These are phyloP conservation scores for Esox lucius DNA, from an alignment of 2,797 vertebrate species.

Conservation along the genomic window DNA sequence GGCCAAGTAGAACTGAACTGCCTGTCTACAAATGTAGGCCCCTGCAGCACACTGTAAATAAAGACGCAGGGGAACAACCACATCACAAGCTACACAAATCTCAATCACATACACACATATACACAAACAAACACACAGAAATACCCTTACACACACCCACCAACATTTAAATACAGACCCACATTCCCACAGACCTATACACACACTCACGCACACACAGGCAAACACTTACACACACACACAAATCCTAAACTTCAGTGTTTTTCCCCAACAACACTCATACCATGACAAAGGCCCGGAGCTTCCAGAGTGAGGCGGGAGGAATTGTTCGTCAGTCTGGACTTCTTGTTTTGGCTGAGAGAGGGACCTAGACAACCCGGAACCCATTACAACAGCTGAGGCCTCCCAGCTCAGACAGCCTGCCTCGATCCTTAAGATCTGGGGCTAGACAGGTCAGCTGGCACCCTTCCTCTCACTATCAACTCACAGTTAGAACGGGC, in stretches of 20 bases:
- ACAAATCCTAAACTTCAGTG: background rate
- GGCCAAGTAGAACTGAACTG: background rate
- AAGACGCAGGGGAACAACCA: background rate
- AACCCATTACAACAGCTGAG: constrained; percentile 42
- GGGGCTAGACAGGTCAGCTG: constrained; percentile 24
- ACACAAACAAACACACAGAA: constrained; percentile 14
- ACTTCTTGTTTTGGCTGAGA: constrained; percentile 10
- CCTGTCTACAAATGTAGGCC: background rate
- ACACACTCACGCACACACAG: background rate
- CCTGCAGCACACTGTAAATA: background rate
- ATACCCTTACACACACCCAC: background rate
- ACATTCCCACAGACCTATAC: background rate
- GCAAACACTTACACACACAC: constrained; percentile 2
- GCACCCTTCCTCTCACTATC: constrained; percentile 21
- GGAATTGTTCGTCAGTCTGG: constrained; percentile 21
- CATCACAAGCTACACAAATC: constrained; percentile 1
- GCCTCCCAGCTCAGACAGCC: constrained; percentile 10
- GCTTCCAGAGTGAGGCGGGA: constrained; percentile 21
- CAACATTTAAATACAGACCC: background rate
- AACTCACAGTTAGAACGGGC: constrained; percentile 2
- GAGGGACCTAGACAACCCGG: constrained; percentile 9
- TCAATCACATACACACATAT: background rate
- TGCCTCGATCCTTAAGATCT: constrained; percentile 4
- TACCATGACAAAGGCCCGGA: constrained; percentile 21
- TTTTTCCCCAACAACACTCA: constrained; percentile 27